phyloP scores from a whole-genome alignment of 1,140 invertebrate species.

The Apis mellifera region Amel_HAv3.1 CM009932.2:2711001-2711500 shows the following conservation, averaged over 20 bases:
- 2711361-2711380: not conserved
- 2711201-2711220: conserved; percentile 57
- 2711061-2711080: conserved; percentile 72
- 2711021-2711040: conserved; percentile 53
- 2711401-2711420: conserved; percentile 1
- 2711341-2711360: not conserved
- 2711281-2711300: conserved; percentile 77
- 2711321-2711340: not conserved
- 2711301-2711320: conserved; percentile 49
- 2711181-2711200: conserved; percentile 44
- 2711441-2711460: not conserved
- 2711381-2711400: not conserved
- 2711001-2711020: conserved; percentile 22
- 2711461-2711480: not conserved
- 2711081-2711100: conserved; percentile 74
- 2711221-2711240: conserved; percentile 53
- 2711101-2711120: conserved; percentile 22
- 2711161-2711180: conserved; percentile 73
- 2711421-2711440: not conserved
- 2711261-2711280: conserved; percentile 78
- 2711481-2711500: no score
- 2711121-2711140: conserved; percentile 42
- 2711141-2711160: conserved; percentile 76
- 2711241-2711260: conserved; percentile 66
- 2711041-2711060: conserved; percentile 73